Percentiles rank a stretch among this genome's conserved stretches.
phyloP scores from a whole-genome alignment of 2,797 vertebrate genomes.

The Pitangus sulphuratus region DNA sequence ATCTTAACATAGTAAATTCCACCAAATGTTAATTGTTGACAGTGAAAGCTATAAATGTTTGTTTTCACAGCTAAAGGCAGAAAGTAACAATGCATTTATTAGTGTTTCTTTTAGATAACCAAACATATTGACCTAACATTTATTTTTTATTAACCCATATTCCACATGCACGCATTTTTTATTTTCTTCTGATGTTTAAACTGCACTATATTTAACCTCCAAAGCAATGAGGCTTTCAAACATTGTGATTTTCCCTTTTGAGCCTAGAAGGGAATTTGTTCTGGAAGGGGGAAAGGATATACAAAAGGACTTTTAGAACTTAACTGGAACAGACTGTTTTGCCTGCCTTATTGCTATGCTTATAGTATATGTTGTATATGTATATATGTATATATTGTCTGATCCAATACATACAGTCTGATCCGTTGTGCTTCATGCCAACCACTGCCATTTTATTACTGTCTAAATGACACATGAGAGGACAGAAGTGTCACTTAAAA shows the following conservation, averaged over 20 bases:
- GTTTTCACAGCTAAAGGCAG: not conserved
- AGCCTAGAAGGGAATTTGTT: not conserved
- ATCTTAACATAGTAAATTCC: not conserved
- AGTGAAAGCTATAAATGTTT: not conserved
- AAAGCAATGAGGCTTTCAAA: not conserved
- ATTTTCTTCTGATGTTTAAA: not conserved
- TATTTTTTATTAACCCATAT: not conserved
- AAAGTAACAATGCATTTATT: not conserved
- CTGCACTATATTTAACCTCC: not conserved
- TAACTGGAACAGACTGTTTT: not conserved
- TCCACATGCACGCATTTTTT: not conserved
- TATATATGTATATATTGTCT: not conserved
- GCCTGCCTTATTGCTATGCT: not conserved
- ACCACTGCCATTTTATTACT: conserved; percentile 17
- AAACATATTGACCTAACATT: not conserved
- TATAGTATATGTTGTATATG: not conserved
- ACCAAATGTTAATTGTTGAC: not conserved
- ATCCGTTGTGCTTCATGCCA: not conserved
- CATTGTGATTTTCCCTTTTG: not conserved
- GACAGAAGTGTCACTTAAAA: conserved; percentile 53
- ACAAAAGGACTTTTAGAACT: not conserved
- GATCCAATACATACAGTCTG: not conserved
- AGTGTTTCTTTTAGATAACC: not conserved
- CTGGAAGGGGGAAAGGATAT: not conserved
- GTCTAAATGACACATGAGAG: conserved; percentile 24